These are phyloP conservation scores for Tupaia tana DNA, from an alignment of 2,113 vertebrate genomes.

Conservation along the genomic window DNA sequence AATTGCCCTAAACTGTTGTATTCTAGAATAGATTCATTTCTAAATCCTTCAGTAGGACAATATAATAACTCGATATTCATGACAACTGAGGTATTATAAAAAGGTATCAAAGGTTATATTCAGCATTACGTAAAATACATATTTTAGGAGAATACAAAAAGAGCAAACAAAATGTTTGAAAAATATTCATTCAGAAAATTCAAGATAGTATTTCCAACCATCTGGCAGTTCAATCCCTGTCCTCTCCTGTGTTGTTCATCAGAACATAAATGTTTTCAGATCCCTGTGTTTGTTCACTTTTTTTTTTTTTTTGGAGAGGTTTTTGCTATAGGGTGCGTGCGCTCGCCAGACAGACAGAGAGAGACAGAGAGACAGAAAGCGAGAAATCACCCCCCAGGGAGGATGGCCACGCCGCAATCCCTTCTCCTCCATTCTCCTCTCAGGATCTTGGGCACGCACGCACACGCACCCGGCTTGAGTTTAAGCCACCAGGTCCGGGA, in stretches of 20 bases:
- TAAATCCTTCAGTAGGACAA: neutral
- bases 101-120: conserved; percentile 34
- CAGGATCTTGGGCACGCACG: no score
- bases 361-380: no score
- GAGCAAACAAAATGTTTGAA: neutral
- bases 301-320: no score
- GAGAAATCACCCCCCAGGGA: no score
- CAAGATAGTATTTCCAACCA: neutral
- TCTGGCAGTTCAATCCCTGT: conserved; percentile 19
- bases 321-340: no score
- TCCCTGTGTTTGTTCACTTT: neutral
- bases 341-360: no score
- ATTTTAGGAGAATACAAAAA: conserved; percentile 24
- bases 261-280: conserved; percentile 21
- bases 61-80: conserved; percentile 17
- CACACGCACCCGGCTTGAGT: no score
- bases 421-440: no score
- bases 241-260: conserved; percentile 11
- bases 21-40: neutral
- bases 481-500: no score
- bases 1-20: neutral
- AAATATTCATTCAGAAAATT: conserved; percentile 18
- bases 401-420: no score
- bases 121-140: conserved; percentile 4
- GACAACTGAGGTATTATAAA: conserved; percentile 22